A percentile compares a stretch with the other conserved stretches of the same genome.
Evolutionary conservation across 1,140 invertebrate genomes (phyloP).

Genomic region (Venustaconcha ellipsiformis): DNA sequence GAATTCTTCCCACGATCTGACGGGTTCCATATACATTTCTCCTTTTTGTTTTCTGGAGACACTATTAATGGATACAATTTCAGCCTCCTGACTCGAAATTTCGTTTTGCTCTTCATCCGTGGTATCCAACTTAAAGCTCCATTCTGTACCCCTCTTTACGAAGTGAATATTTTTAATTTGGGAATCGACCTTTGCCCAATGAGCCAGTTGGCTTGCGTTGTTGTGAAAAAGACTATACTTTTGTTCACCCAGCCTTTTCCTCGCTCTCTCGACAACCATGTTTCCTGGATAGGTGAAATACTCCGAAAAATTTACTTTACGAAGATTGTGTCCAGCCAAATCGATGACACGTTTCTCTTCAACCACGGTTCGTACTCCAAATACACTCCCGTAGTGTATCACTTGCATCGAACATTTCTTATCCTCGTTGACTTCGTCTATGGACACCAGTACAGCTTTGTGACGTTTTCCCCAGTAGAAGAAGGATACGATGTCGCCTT

Average conservation of each 20-base stretch:
- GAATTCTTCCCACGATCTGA: slow-evolving; percentile 10
- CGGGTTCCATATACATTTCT: slow-evolving; percentile 4
- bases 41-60: neutral
- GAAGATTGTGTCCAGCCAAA: slow-evolving; percentile 2
- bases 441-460: slow-evolving; percentile 5
- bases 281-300: slow-evolving; percentile 6
- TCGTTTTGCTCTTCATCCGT: no score
- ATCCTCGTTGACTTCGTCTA: slow-evolving; percentile 2
- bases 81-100: no score
- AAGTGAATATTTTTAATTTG: no score
- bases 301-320: neutral
- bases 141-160: no score
- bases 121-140: no score
- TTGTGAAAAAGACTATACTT: neutral
- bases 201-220: slow-evolving; percentile 11
- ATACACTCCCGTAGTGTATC: slow-evolving; percentile 14
- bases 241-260: slow-evolving; percentile 4
- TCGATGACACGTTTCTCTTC: slow-evolving; percentile 8
- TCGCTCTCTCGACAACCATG: slow-evolving; percentile 13
- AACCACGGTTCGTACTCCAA: slow-evolving; percentile 11
- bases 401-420: neutral
- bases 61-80: no score
- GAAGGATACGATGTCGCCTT: slow-evolving; percentile 6
- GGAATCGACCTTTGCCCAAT: slow-evolving; percentile 20
- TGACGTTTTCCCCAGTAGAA: slow-evolving; percentile 12